Percentiles rank a stretch among this genome's conserved stretches.
phyloP scores from a whole-genome alignment of 2,113 vertebrate genomes.

The Mesoclemmys tuberculata region DNA sequence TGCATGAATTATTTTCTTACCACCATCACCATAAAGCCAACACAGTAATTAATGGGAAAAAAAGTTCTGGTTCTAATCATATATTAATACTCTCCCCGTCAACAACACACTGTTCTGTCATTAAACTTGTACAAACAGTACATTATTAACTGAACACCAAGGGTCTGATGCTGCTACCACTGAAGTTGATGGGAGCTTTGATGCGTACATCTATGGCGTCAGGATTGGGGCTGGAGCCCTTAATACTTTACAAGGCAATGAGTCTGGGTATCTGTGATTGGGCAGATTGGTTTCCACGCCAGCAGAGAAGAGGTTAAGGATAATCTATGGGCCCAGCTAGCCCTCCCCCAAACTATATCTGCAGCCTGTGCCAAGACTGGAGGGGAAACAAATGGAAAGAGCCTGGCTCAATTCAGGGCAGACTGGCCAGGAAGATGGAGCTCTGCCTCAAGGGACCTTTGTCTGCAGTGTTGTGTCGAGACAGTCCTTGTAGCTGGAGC shows the following conservation, averaged over 20 bases:
- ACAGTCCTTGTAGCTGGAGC: background rate
- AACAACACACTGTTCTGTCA: background rate
- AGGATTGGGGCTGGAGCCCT: background rate
- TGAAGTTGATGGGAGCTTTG: background rate
- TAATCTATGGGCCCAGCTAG: background rate
- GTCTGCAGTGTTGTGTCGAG: too few relatives aligned
- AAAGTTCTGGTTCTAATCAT: background rate
- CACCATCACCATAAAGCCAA: background rate
- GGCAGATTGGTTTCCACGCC: background rate
- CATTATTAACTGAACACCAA: background rate
- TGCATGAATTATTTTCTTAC: conserved; percentile 7
- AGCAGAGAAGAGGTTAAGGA: background rate
- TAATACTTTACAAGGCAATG: background rate
- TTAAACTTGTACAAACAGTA: background rate
- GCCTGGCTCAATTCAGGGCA: too few relatives aligned
- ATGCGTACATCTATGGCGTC: background rate
- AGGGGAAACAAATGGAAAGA: too few relatives aligned
- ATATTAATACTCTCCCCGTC: background rate
- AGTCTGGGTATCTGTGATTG: background rate
- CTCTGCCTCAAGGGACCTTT: background rate
- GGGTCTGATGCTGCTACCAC: accelerated
- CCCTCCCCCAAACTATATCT: too few relatives aligned
- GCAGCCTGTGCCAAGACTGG: too few relatives aligned
- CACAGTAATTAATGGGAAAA: conserved; percentile 23
- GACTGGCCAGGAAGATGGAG: too few relatives aligned